A percentile compares a stretch with the other conserved stretches of the same genome.
These are phyloP conservation scores for Sigmodon hispidus DNA, from an alignment of 2,113 vertebrate genomes.

Conservation along the genomic window DNA sequence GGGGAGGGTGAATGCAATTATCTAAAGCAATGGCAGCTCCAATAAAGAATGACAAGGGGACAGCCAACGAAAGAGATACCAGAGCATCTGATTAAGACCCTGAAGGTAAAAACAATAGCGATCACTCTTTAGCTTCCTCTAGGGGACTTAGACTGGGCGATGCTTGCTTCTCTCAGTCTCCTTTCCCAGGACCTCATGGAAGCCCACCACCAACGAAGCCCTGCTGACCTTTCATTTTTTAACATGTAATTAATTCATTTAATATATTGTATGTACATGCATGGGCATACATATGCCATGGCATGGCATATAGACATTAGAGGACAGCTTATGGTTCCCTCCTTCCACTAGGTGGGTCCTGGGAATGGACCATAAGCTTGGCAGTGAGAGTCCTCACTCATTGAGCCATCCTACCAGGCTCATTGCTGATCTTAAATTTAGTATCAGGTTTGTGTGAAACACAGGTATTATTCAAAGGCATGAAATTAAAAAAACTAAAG, in stretches of 20 bases:
- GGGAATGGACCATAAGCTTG: neutral
- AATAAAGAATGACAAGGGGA: constrained; percentile 69
- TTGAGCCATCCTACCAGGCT: neutral
- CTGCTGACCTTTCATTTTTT: neutral
- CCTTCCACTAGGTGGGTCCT: neutral
- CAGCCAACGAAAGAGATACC: constrained; percentile 48
- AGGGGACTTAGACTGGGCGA: neutral
- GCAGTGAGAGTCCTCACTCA: neutral
- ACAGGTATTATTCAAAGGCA: neutral
- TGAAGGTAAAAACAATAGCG: constrained; percentile 53
- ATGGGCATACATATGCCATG: neutral
- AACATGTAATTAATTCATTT: neutral
- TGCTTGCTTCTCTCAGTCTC: neutral
- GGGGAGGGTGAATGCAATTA: constrained; percentile 65
- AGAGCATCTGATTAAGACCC: constrained; percentile 58
- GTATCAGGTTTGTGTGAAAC: neutral
- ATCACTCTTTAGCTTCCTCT: constrained; percentile 22
- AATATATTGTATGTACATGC: neutral
- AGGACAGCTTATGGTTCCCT: neutral
- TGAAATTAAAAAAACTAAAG: neutral
- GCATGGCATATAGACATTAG: neutral
- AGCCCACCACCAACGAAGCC: neutral
- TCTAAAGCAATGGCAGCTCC: constrained; percentile 70
- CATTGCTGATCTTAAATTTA: neutral
- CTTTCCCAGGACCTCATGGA: neutral